Base-by-base conservation (phyloP, 2,113 vertebrate genomes). In the Todiramphus chloris region DNA sequence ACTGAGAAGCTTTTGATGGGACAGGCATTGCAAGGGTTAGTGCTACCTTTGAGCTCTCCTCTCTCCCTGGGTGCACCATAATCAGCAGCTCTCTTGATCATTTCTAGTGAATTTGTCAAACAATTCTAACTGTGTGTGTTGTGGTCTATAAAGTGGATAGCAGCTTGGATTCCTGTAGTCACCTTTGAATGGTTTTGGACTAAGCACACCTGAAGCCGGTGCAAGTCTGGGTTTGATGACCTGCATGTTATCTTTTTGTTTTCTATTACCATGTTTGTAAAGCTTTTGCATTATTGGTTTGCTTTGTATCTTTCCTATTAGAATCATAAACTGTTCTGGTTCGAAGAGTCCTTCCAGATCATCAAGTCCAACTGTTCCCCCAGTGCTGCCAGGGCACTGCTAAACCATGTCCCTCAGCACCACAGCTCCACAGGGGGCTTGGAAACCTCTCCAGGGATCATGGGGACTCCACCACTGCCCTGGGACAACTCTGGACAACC, bases 51-150 rank as follows among this genome's bases (percentile, higher is more conserved):
- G 28, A 25, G 74, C 35, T 12, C 17, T 59, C 73, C 35, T 50
- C 27, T 77, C 59, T 63, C n/a, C 14, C 17, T 2, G 0, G 7
- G 1, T 3, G 10, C 27, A 4, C 23, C 0, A 0, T 24, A 21
- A 28, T 30, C 19, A 9, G 0, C 6, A 67, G 33, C 60, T 33
- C 35, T 56, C 16, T n/a, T 31, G 55, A 12, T n/a, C 35, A 7
- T 16, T 50, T 50, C 20, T 19, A 72, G 43, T 33, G 63, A 31
- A 25, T 91, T 80, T 72, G 3, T 50, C 46, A 16, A 30, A 37
- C 18, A 35, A 8, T 37, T 86, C 13, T 41, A 12, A 41, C 67
- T 37, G 25, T 56, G 60, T 12, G 4, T 39, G 6, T 33, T 79
- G 35, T 30, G 46, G 10, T 78, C 39, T 60, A 6, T 33, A 2